A percentile compares a stretch with the other conserved stretches of the same genome.
phyloP scores from a whole-genome alignment of 2,888 invertebrate genomes.

The Lasioglossum vierecki region DNA sequence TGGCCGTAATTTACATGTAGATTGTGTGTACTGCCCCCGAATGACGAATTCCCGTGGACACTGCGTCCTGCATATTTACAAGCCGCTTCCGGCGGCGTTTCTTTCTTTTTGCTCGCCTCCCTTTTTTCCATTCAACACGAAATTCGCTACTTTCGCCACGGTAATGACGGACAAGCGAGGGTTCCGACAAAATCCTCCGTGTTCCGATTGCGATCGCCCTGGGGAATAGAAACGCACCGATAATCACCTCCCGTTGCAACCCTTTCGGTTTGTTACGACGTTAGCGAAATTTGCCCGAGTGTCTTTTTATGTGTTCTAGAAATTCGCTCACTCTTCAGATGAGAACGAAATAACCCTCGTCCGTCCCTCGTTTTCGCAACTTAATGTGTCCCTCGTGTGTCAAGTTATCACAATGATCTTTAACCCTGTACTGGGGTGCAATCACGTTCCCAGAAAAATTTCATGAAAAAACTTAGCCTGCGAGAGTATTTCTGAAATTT shows the following conservation, averaged over 20 bases:
- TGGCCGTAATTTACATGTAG: constrained; percentile 59
- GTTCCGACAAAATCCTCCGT: neutral
- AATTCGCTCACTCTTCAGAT: neutral
- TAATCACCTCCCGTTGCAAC: neutral
- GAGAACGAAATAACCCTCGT: neutral
- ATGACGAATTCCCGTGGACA: constrained; percentile 49
- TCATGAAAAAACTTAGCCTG: too few relatives aligned
- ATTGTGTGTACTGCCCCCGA: constrained; percentile 43
- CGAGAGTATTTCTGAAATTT: too few relatives aligned
- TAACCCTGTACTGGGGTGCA: too few relatives aligned
- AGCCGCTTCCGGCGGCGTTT: constrained; percentile 17
- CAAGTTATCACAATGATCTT: too few relatives aligned
- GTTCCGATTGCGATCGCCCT: neutral
- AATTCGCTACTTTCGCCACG: constrained; percentile 5
- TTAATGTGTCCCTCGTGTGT: neutral
- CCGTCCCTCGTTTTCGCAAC: too few relatives aligned
- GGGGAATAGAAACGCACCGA: neutral
- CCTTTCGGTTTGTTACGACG: neutral
- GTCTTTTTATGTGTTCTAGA: neutral
- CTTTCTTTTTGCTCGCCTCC: neutral
- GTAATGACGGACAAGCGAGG: constrained; percentile 6
- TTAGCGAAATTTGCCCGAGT: neutral
- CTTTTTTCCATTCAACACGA: neutral
- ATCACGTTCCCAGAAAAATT: too few relatives aligned
- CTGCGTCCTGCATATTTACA: constrained; percentile 49